phyloP scores from a whole-genome alignment of 1,140 invertebrate genomes.

The Neodiprion virginianus region DNA sequence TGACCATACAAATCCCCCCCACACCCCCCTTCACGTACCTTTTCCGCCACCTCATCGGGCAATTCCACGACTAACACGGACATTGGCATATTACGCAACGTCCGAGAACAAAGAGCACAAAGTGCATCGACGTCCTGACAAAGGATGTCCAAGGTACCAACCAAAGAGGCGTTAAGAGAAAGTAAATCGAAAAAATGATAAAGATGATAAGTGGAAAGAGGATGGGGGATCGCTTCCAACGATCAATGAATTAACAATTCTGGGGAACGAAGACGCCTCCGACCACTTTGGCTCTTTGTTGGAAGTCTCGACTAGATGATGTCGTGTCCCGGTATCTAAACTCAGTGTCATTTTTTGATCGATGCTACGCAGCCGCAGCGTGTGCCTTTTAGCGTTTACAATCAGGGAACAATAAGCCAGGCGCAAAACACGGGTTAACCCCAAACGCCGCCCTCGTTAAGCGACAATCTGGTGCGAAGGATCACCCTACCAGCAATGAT shows the following conservation, averaged over 20 bases:
- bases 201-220: no score
- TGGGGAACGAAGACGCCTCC: slow-evolving; percentile 29
- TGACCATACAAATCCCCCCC: no score
- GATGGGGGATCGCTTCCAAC: no score
- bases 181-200: no score
- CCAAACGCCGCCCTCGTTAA: slow-evolving; percentile 5
- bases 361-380: slow-evolving; percentile 39
- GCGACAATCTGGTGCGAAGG: neutral
- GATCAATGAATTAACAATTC: slow-evolving; percentile 39
- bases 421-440: slow-evolving; percentile 53
- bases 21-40: no score
- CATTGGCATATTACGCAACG: no score
- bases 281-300: neutral
- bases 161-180: no score
- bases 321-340: slow-evolving; percentile 52
- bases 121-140: no score
- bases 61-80: neutral
- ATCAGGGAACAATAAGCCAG: slow-evolving; percentile 54
- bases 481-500: neutral
- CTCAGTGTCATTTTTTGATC: slow-evolving; percentile 59
- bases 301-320: slow-evolving; percentile 22
- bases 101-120: no score
- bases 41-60: neutral
- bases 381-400: slow-evolving; percentile 52
- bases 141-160: no score